Evolutionary conservation across 2,888 invertebrate species (phyloP).

Genomic region (Pasiphila rectangulata): DNA sequence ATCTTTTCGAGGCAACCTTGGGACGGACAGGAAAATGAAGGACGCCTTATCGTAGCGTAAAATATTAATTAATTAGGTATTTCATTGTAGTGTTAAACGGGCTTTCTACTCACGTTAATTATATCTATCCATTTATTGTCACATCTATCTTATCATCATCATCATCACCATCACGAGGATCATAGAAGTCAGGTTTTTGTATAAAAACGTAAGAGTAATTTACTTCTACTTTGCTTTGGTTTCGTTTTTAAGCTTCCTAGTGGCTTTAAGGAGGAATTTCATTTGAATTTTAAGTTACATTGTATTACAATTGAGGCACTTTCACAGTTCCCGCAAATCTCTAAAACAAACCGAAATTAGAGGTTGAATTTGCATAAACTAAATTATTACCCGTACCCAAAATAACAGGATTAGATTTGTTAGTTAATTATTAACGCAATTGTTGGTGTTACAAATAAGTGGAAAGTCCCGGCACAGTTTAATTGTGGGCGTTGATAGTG

Average conservation of each 20-base stretch:
- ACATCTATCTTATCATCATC: too few relatives aligned
- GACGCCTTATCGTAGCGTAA: too few relatives aligned
- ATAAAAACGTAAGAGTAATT: too few relatives aligned
- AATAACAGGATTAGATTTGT: conserved; percentile 53
- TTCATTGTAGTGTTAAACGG: too few relatives aligned
- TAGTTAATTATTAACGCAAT: conserved; percentile 54
- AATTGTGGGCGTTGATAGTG: conserved; percentile 18
- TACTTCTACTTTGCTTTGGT: neutral
- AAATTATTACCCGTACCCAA: conserved; percentile 38
- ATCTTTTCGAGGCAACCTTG: too few relatives aligned
- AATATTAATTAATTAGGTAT: too few relatives aligned
- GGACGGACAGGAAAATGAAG: too few relatives aligned
- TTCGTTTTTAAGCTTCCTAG: neutral
- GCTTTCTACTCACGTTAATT: too few relatives aligned
- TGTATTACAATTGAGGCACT: conserved; percentile 14
- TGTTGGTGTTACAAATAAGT: conserved; percentile 48
- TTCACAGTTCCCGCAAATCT: conserved; percentile 21
- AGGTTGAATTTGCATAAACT: conserved; percentile 36
- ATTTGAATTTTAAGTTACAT: conserved; percentile 7
- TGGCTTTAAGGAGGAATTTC: neutral
- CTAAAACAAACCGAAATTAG: conserved; percentile 32
- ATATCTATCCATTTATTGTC: too few relatives aligned
- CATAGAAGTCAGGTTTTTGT: too few relatives aligned
- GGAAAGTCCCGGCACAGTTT: conserved; percentile 33
- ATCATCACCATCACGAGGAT: too few relatives aligned